Conservation (phyloP, 2,113 vertebrate species). For the Rutilus rutilus region DNA sequence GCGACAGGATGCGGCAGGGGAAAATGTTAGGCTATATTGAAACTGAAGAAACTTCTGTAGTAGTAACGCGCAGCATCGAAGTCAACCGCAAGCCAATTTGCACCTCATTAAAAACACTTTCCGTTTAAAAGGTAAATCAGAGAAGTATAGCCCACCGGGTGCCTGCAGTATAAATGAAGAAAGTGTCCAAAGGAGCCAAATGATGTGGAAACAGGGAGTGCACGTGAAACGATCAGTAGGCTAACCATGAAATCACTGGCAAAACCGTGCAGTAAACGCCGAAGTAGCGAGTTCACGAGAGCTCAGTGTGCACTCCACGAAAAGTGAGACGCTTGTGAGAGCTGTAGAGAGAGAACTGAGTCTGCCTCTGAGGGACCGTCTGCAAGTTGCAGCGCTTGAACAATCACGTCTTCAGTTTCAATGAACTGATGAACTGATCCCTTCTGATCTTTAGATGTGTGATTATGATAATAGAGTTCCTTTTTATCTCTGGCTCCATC, state of each 20-base stretch:
- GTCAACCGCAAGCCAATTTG: conserved; percentile 46
- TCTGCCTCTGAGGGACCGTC: conserved; percentile 40
- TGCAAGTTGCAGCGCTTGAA: conserved; percentile 33
- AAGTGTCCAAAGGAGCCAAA: conserved; percentile 7
- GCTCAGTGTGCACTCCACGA: conserved; percentile 9
- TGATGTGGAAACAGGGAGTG: conserved; percentile 1
- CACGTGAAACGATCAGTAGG: conserved; percentile 6
- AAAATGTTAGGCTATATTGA: not conserved
- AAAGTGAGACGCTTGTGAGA: conserved; percentile 11
- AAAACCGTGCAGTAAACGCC: conserved; percentile 12
- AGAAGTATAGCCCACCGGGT: not conserved
- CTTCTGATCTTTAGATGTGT: not conserved
- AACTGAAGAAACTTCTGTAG: conserved; percentile 58
- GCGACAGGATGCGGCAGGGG: conserved; percentile 45
- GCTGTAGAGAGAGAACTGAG: not conserved
- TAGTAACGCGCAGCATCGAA: conserved; percentile 35
- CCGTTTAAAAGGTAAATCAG: not conserved
- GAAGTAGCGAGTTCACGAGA: conserved; percentile 10
- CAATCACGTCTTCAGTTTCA: conserved; percentile 7
- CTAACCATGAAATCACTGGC: not conserved
- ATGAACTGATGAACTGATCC: not conserved
- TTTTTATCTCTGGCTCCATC: not conserved
- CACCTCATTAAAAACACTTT: conserved; percentile 27
- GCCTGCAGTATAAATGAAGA: not conserved
- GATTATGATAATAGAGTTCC: not conserved